Base-by-base conservation (phyloP, 2,113 vertebrate species). In the Etheostoma spectabile region DNA sequence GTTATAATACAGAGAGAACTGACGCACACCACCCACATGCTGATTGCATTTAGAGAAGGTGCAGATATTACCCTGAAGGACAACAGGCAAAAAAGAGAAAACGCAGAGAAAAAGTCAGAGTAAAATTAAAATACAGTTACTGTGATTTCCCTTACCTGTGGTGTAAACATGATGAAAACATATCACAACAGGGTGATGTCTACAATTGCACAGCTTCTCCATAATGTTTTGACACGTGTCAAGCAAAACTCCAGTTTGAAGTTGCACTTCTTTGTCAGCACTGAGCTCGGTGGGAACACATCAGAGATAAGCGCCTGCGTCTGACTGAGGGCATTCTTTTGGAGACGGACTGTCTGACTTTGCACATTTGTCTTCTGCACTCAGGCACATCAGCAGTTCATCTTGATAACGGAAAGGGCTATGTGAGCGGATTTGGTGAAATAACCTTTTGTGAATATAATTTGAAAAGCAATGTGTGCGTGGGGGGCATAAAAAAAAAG, bases 371-470 rank as follows among this genome's bases (percentile, higher is more conserved):
- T 89, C 85, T 86, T 86, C 77, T 75, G 77, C 84, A 56, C 75
- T 48, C 74, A 80, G 83, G 46, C 81, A 86, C 87, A 89, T 89
- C 91, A 88, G 94, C 82, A 86, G 91, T 92, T 92, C 90, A 92
- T 92, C 89, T 90, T 90, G 88, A 94, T 92, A 89, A 91, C 22
- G 22, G 77, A 93, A 92, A 91, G 85, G 85, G 73, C 88, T 83
- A 79, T 81, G 89, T 75, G 87, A 85, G 90, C 81, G n/a, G 84
- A 90, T 92, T 91, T 88, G 59, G 75, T 70, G 70, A 91, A 92
- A 92, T 87, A 93, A 88, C 84, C 87, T 88, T 93, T 93, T 87
- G 90, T 92, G 90, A 90, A 85, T 85, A 85, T 79, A 74, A 89
- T 90, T 86, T 86, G 85, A 86, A 86, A 82, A 76, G 73, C 78